Evolutionary conservation across 2,113 vertebrate species (phyloP).

Genomic region (Cyprinodon variegatus): DNA sequence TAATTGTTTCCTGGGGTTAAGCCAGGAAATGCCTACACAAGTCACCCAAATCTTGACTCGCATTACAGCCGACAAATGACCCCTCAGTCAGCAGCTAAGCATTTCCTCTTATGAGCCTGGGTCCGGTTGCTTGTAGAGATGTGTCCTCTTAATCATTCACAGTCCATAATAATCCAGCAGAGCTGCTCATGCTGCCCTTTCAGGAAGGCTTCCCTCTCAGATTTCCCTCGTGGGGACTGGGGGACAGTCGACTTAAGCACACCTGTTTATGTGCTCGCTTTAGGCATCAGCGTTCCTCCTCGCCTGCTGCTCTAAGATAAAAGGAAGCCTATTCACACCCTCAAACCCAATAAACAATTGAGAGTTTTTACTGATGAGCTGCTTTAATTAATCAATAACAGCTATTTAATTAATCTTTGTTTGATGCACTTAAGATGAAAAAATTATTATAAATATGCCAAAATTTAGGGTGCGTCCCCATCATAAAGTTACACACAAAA

Average conservation of each 20-base stretch:
- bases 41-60: not conserved
- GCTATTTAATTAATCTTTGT: not conserved
- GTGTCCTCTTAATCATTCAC: constrained; percentile 41
- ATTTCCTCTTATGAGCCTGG: constrained; percentile 3
- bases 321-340: constrained; percentile 15
- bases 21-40: not conserved
- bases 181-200: constrained; percentile 20
- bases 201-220: constrained; percentile 49
- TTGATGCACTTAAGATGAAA: too few species aligned
- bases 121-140: constrained; percentile 23
- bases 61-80: not conserved
- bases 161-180: constrained; percentile 34
- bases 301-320: not conserved
- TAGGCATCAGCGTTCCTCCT: not conserved
- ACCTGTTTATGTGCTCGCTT: constrained; percentile 33
- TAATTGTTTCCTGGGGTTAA: not conserved
- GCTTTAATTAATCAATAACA: not conserved
- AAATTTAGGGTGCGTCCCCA: too few species aligned
- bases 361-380: constrained; percentile 4
- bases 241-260: constrained; percentile 22
- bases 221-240: constrained; percentile 35
- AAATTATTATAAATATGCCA: too few species aligned
- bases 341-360: constrained; percentile 4
- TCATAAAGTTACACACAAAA: too few species aligned
- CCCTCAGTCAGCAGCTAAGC: constrained; percentile 1